A percentile compares a stretch with the other conserved stretches of the same genome.
Evolutionary conservation across 2,797 vertebrate species (phyloP).

Genomic region (Rhodeus uyekii): DNA sequence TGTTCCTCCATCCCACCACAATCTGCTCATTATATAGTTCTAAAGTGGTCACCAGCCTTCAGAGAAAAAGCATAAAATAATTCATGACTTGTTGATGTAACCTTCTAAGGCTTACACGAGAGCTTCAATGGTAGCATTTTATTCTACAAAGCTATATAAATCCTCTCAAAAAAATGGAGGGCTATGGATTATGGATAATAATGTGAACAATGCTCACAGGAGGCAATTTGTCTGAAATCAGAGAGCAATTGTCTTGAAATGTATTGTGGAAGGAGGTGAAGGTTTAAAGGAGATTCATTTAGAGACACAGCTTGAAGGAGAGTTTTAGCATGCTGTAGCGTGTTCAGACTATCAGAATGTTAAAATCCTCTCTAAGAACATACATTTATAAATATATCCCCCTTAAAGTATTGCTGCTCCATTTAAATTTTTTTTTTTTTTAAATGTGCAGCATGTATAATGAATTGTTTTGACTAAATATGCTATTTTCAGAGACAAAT

Average conservation of each 20-base stretch:
- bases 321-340: neutral
- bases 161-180: neutral
- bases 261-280: neutral
- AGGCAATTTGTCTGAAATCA: neutral
- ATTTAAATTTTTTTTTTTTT: no score
- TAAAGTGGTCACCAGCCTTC: conserved; percentile 6
- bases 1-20: neutral
- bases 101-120: neutral
- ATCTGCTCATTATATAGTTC: neutral
- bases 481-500: neutral
- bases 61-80: conserved; percentile 16
- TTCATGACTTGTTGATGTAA: neutral
- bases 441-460: neutral
- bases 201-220: neutral
- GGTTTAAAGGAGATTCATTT: neutral
- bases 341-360: neutral
- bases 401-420: neutral
- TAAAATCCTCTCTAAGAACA: neutral
- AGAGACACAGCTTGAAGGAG: neutral
- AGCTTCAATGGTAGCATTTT: neutral
- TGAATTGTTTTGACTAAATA: neutral
- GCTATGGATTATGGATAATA: neutral
- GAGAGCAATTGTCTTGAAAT: conserved; percentile 2
- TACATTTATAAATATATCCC: neutral
- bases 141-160: neutral